Evolutionary conservation across 2,888 invertebrate genomes (phyloP).

Genomic region (Lacanobia wlatinum): DNA sequence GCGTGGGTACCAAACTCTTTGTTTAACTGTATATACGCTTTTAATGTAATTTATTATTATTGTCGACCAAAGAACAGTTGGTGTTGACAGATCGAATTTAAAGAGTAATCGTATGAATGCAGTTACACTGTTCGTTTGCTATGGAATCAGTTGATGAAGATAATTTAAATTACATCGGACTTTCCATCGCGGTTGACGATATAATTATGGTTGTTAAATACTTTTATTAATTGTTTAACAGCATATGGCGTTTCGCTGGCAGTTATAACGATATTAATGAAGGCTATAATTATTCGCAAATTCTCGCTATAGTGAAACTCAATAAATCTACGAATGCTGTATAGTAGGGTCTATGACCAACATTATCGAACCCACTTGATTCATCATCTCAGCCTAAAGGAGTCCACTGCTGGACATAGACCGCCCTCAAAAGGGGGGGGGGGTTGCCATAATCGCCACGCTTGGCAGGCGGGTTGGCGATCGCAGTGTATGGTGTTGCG

Average conservation of each 20-base stretch:
- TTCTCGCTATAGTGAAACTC: neutral
- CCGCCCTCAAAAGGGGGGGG: too few species aligned
- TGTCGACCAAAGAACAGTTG: conserved; percentile 47
- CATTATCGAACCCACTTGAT: too few species aligned
- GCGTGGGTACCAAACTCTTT: neutral
- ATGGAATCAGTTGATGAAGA: conserved; percentile 46
- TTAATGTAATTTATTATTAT: conserved; percentile 39
- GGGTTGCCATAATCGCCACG: too few species aligned
- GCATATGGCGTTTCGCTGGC: neutral
- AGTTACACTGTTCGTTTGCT: conserved; percentile 10
- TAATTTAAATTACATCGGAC: conserved; percentile 26
- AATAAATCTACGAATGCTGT: neutral
- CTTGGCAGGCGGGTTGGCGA: too few species aligned
- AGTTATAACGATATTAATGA: conserved; percentile 1
- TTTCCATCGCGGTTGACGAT: conserved; percentile 1
- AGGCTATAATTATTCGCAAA: neutral
- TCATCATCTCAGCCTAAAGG: too few species aligned
- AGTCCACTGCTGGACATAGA: too few species aligned
- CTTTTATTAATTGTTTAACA: conserved; percentile 9
- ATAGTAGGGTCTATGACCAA: too few species aligned
- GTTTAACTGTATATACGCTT: neutral
- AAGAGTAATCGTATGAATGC: conserved; percentile 35
- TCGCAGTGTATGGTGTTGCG: too few species aligned
- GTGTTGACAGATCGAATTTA: conserved; percentile 32
- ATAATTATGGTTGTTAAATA: conserved; percentile 14